phyloP scores from a whole-genome alignment of 2,113 vertebrate species.

The Sterna hirundo region DNA sequence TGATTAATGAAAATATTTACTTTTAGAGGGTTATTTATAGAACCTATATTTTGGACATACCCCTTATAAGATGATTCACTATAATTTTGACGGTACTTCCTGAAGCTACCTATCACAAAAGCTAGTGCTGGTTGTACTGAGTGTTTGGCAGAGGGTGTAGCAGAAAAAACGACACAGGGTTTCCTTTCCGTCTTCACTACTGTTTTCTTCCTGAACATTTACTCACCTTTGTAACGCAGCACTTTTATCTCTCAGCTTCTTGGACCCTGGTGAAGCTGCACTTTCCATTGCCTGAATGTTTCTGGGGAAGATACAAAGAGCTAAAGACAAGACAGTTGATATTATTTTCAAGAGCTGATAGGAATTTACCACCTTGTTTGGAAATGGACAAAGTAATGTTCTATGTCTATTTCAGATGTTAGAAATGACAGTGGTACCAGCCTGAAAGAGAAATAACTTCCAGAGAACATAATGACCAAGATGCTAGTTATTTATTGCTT shows the following conservation, averaged over 20 bases:
- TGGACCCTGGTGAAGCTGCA: not conserved
- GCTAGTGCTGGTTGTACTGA: not conserved
- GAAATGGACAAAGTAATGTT: not conserved
- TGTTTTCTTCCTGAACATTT: not conserved
- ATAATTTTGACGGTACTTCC: not conserved
- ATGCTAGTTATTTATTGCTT: not conserved
- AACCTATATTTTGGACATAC: not conserved
- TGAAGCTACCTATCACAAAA: not conserved
- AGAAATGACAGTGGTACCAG: not conserved
- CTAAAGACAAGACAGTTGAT: not conserved
- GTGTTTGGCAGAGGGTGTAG: not conserved
- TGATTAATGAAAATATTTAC: not conserved
- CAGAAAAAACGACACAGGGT: fast-evolving
- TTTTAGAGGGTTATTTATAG: not conserved
- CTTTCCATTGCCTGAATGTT: not conserved
- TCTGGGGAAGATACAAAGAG: not conserved
- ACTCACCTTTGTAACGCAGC: not conserved
- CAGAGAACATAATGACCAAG: not conserved
- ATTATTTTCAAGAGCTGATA: not conserved
- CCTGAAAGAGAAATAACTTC: not conserved
- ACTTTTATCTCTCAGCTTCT: not conserved
- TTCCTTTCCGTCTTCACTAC: not conserved
- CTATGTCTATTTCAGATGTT: not conserved
- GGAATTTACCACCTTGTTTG: not conserved
- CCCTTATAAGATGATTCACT: not conserved